A percentile compares a stretch with the other conserved stretches of the same genome.
Evolutionary conservation across 2,113 vertebrate genomes (phyloP).

Genomic region (Dromiciops gliroides): DNA sequence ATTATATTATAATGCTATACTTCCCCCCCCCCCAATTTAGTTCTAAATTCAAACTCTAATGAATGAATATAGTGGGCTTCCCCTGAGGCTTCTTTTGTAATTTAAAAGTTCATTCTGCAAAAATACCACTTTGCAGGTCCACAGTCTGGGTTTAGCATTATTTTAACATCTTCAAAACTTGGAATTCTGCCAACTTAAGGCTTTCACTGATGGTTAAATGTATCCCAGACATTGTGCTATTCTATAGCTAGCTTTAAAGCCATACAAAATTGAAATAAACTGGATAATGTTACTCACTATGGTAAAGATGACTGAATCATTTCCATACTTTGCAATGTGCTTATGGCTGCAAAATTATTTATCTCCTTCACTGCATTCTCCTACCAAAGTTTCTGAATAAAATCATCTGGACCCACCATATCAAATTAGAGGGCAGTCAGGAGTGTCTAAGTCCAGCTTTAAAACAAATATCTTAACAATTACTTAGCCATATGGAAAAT

Average conservation of each 20-base stretch:
- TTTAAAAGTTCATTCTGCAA: slow-evolving; percentile 48
- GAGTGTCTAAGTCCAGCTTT: slow-evolving; percentile 86
- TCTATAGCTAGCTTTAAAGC: slow-evolving; percentile 72
- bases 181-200: slow-evolving; percentile 61
- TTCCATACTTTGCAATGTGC: slow-evolving; percentile 80
- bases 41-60: slow-evolving; percentile 39
- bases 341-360: slow-evolving; percentile 83
- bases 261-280: slow-evolving; percentile 73
- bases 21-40: slow-evolving; percentile 39
- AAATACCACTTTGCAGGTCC: slow-evolving; percentile 46
- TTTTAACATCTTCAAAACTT: slow-evolving; percentile 59
- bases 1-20: slow-evolving; percentile 6
- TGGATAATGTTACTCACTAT: slow-evolving; percentile 59
- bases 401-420: slow-evolving; percentile 81
- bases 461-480: slow-evolving; percentile 86
- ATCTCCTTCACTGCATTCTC: slow-evolving; percentile 83
- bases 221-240: slow-evolving; percentile 69
- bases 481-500: slow-evolving; percentile 86
- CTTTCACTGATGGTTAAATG: slow-evolving; percentile 72
- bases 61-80: slow-evolving; percentile 25
- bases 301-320: slow-evolving; percentile 73
- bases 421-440: slow-evolving; percentile 86
- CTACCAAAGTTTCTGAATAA: slow-evolving; percentile 83
- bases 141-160: slow-evolving; percentile 19
- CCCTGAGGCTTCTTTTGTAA: slow-evolving; percentile 29